These are phyloP conservation scores for Clitarchus hookeri DNA, from an alignment of 2,888 invertebrate species.

Conservation along the genomic window DNA sequence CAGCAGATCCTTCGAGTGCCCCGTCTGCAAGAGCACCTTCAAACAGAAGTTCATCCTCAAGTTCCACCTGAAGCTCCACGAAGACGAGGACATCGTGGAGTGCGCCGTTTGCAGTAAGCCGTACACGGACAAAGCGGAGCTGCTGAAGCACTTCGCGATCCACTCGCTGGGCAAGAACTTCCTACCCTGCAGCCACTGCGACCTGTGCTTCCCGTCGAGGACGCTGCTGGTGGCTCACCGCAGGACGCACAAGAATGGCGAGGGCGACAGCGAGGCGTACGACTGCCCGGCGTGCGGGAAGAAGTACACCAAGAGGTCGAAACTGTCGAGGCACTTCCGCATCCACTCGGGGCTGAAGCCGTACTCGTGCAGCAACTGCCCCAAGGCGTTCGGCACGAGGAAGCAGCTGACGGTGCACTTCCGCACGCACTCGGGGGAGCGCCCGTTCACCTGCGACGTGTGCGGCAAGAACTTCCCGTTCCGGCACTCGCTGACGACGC, in stretches of 20 bases:
- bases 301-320: not conserved
- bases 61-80: not conserved
- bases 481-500: not conserved
- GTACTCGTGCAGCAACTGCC: not conserved
- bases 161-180: not conserved
- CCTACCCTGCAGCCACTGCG: not conserved
- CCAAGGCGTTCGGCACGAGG: not conserved
- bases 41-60: not conserved
- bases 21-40: not conserved
- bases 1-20: not conserved
- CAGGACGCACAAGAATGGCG: not conserved
- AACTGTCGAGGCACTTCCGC: conserved; percentile 16
- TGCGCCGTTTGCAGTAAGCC: conserved; percentile 10
- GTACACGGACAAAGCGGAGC: not conserved
- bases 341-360: not conserved
- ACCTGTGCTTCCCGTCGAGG: not conserved
- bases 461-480: not conserved
- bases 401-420: not conserved
- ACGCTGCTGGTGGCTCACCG: not conserved
- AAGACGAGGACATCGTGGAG: not conserved
- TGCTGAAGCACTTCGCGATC: not conserved
- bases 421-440: conserved; percentile 16
- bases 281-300: not conserved
- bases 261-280: not conserved
- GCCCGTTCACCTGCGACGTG: not conserved